Base-by-base conservation (phyloP, 1,140 invertebrate genomes). In the Drosophila sucinea region DNA sequence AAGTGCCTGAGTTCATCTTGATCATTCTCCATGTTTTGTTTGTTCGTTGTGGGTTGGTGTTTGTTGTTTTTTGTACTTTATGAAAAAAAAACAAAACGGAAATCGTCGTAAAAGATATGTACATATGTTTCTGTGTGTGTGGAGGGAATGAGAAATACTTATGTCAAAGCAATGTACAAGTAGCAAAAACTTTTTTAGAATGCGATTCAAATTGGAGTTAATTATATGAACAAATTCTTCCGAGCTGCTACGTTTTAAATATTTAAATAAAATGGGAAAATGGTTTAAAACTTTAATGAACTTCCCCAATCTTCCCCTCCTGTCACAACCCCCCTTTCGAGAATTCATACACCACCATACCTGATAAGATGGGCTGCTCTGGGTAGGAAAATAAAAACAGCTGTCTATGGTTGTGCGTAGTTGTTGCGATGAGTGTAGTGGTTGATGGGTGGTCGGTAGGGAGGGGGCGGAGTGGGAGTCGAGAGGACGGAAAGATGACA, bases 1-100 rank as follows among this genome's bases (percentile, higher is more conserved):
- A 71, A 67, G 68, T 81, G 78, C 64, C 73, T 71, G 58, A 89
- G 58, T 67, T 89, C 84, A 67, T 89, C 84, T 67, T 89, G 84
- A 35, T 89, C 84, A 66, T 89, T 89, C 35, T 89, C 84, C 77
- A 87, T 71, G 58, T 71, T 71, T 83, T 51, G 44, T 51, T 63
- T 60, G 56, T 58, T 58, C 17, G 23, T 33, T 58, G 23, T 58
- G 17, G 44, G 25, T 17, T 51, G 25, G 3, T 51, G 3, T 62
- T 27, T 69, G 17, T 83, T 51, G 8, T 8, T 63, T 60, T 11
- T 58, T 38, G 23, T 33, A 25, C 56, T 25, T 57, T 32, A 35
- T 35, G 54, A 56, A 33, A 38, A 58, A 25, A 5, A 54, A 29
- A 55, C 17, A 17, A 17, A 38, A 38, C 35, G 35, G 11, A 11